Evolutionary conservation across 2,888 invertebrate species (phyloP), one percentile per base, ranked within the genome.

Genomic region (Gymnosoma rotundatum): DNA sequence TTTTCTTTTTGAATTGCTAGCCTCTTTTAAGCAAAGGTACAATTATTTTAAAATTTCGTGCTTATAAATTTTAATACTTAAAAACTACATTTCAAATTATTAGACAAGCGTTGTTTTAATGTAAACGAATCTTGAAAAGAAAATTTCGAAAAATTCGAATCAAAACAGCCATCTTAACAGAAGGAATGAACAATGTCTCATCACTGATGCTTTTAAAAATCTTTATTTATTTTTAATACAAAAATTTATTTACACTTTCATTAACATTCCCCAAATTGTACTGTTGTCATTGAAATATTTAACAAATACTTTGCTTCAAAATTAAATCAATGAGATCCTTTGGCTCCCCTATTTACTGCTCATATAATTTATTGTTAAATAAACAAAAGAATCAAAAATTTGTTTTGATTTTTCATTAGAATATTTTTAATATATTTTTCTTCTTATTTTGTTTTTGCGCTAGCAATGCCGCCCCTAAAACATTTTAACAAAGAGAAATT

Each of bases 331-430:
- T 48, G 8, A 32, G 10, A 21, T 42, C 21, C 32, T 45, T 45
- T n/a, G 45, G 48, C 32, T 45, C 18, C 20, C 12, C 2, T 58
- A 58, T 60, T 72, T 66, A 14, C 18, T 60, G 54, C 48, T 36
- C 50, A 38, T 60, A 45, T 72, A 36, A 72, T 16, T 60, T 61
- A 72, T 72, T 72, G 50, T 61, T 61, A 36, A 50, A 38, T 60
- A 48, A 74, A 63, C 25, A 63, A 74, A 60, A 16, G 50, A 72
- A 38, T 2, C 6, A 36, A 64, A 64, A 21, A 56, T 56, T 74
- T 74, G 52, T 64, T 64, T 74, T 63, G 63, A 63, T 64, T 74
- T 74, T 63, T 42, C 74, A 63, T 74, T 63, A 54, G 42, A 73
- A 63, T 74, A 42, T 54, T 42, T 42, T 63, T 25, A 38, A 74